These are phyloP conservation scores for Elgaria multicarinata DNA, from an alignment of 2,113 vertebrate species.

Conservation along the genomic window DNA sequence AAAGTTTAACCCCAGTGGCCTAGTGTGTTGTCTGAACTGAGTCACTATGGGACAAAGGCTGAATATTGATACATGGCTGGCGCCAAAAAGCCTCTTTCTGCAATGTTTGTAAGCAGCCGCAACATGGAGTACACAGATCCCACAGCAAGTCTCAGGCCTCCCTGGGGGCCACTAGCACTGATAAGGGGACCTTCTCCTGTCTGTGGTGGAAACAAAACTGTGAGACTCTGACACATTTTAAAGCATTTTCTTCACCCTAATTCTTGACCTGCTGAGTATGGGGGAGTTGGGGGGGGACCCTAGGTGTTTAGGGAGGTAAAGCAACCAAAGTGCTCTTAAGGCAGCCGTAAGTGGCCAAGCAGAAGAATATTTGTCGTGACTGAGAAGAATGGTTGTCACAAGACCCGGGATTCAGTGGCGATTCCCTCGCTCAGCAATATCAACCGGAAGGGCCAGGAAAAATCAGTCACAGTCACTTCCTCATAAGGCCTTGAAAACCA, in stretches of 20 bases:
- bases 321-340: not conserved
- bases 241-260: not conserved
- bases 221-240: not conserved
- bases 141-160: not conserved
- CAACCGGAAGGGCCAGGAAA: rapidly evolving
- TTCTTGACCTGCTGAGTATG: not conserved
- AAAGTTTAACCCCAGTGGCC: too few relatives aligned
- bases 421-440: not conserved
- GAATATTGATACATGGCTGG: not conserved
- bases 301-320: too few relatives aligned
- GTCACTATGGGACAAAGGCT: not conserved
- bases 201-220: too few relatives aligned
- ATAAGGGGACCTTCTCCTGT: not conserved
- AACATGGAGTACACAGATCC: not conserved
- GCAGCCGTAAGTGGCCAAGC: not conserved
- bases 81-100: not conserved
- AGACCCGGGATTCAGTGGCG: constrained; percentile 1
- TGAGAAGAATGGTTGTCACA: not conserved
- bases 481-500: not conserved
- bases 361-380: not conserved
- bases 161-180: not conserved
- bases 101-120: not conserved
- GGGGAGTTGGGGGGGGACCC: too few relatives aligned
- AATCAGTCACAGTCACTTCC: not conserved
- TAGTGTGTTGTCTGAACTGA: too few relatives aligned